phyloP scores from a whole-genome alignment of 2,888 invertebrate genomes.

The Leptura quadrifasciata region DNA sequence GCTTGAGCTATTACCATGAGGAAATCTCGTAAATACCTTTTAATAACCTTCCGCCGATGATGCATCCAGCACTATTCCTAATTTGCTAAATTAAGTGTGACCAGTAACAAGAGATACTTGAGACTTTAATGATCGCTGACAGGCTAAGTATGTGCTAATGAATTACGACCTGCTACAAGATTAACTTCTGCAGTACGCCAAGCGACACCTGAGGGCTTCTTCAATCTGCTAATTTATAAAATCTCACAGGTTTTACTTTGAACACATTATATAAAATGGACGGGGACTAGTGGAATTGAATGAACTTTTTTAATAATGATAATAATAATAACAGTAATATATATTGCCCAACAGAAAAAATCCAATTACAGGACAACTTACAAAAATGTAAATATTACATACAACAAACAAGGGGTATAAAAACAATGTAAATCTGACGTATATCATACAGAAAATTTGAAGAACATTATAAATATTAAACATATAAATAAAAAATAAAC shows the following conservation, averaged over 20 bases:
- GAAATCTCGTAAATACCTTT: conserved; percentile 12
- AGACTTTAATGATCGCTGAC: conserved; percentile 46
- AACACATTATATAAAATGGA: too few relatives aligned
- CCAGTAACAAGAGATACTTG: conserved; percentile 31
- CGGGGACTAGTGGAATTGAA: too few relatives aligned
- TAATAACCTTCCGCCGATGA: conserved; percentile 6
- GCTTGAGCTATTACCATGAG: conserved; percentile 8
- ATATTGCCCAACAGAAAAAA: too few relatives aligned
- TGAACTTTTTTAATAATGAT: too few relatives aligned
- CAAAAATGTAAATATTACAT: too few relatives aligned
- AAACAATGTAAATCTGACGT: too few relatives aligned
- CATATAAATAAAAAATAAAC: too few relatives aligned
- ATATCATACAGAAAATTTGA: too few relatives aligned
- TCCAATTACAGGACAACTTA: too few relatives aligned
- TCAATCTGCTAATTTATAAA: neutral
- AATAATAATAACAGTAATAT: too few relatives aligned
- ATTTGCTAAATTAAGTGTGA: conserved; percentile 47
- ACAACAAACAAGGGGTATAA: too few relatives aligned
- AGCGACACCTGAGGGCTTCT: neutral
- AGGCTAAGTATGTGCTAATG: conserved; percentile 50
- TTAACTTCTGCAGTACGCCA: conserved; percentile 32
- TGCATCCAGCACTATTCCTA: conserved; percentile 26
- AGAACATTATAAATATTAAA: too few relatives aligned
- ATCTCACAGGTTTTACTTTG: neutral
- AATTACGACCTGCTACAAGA: conserved; percentile 37